These are phyloP conservation scores for Camponotus floridanus DNA, from an alignment of 1,140 invertebrate genomes.

Conservation along the genomic window DNA sequence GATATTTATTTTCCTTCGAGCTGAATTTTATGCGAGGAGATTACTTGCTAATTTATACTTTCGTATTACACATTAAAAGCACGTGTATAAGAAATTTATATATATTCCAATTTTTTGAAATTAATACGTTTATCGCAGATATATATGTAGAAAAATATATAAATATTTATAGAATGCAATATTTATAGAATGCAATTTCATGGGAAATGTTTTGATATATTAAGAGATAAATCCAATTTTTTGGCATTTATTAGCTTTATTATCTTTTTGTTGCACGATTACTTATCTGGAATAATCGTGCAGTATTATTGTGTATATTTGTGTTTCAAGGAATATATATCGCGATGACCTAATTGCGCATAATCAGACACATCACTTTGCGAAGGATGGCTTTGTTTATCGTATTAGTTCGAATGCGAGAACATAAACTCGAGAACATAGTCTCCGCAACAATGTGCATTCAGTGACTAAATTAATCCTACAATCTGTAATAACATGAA, in stretches of 20 bases:
- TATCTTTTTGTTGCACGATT: too few species aligned
- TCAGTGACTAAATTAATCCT: neutral
- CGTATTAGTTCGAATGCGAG: conserved; percentile 7
- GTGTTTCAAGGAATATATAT: neutral
- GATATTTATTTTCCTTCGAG: conserved; percentile 4
- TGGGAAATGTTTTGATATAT: neutral
- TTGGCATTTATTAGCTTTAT: neutral
- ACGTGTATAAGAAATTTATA: neutral
- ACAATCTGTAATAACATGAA: neutral
- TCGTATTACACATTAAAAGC: neutral
- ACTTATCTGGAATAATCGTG: neutral
- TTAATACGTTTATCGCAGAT: neutral
- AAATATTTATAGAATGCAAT: neutral
- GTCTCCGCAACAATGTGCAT: conserved; percentile 12
- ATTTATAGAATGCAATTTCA: neutral
- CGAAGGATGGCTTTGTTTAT: conserved; percentile 13
- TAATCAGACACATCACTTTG: conserved; percentile 33
- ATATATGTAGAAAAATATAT: too few species aligned
- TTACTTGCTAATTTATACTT: neutral
- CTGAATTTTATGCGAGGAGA: neutral
- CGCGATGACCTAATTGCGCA: conserved; percentile 19
- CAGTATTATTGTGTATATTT: neutral
- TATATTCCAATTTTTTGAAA: neutral
- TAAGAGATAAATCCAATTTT: conserved; percentile 15
- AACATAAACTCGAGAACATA: neutral